A percentile compares a stretch with the other conserved stretches of the same genome.
These are phyloP conservation scores for Halichoeres trimaculatus DNA, from an alignment of 2,113 vertebrate species.

Conservation along the genomic window DNA sequence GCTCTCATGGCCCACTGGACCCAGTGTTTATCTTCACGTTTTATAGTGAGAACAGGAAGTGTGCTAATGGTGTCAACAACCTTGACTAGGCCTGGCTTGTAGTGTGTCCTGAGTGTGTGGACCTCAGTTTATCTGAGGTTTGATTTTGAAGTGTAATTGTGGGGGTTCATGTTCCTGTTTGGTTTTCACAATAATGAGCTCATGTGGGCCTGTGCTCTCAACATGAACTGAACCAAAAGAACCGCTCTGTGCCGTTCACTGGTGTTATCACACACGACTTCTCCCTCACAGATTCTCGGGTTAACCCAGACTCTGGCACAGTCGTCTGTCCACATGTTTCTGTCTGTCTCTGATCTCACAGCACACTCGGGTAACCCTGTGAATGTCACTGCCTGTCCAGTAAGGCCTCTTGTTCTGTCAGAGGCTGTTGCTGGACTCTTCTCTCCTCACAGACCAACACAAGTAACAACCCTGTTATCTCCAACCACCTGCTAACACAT, in stretches of 20 bases:
- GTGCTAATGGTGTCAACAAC: constrained; percentile 52
- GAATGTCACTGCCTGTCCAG: constrained; percentile 51
- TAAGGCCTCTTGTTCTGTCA: constrained; percentile 37
- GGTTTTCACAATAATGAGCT: not conserved
- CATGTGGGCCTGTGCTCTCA: not conserved
- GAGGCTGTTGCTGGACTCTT: constrained; percentile 43
- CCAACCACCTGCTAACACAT: constrained; percentile 33
- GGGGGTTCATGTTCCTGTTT: not conserved
- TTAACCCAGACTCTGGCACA: constrained; percentile 32
- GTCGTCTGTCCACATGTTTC: constrained; percentile 60
- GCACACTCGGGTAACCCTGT: constrained; percentile 47
- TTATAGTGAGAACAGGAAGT: constrained; percentile 37
- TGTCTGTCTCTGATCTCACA: constrained; percentile 50
- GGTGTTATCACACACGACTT: not conserved
- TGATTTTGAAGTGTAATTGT: not conserved
- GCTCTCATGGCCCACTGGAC: constrained; percentile 41
- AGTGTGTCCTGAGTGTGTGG: not conserved
- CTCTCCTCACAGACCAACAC: constrained; percentile 36
- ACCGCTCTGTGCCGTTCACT: not conserved
- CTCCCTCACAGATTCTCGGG: constrained; percentile 12
- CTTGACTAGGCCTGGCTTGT: not conserved
- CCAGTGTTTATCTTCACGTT: constrained; percentile 38
- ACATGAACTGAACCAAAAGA: not conserved
- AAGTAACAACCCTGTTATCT: constrained; percentile 40
- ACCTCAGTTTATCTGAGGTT: constrained; percentile 7